A percentile compares a stretch with the other conserved stretches of the same genome.
Evolutionary conservation across 2,888 invertebrate species (phyloP).

Genomic region (Hemaris fuciformis): DNA sequence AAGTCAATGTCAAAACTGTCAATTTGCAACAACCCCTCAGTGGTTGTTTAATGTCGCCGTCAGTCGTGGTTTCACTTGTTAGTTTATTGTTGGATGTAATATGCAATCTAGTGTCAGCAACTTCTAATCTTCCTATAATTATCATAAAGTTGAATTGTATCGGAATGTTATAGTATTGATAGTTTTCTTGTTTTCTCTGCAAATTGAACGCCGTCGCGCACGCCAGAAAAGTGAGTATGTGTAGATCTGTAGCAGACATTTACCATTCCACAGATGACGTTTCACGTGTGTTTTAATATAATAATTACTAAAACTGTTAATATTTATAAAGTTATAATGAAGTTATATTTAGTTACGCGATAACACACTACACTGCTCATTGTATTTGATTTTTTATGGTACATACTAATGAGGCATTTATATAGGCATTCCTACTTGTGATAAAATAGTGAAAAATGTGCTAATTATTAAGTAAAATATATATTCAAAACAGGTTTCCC

Average conservation of each 20-base stretch:
- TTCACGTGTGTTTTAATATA: slow-evolving; percentile 35
- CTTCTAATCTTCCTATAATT: not conserved
- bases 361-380: not conserved
- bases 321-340: not conserved
- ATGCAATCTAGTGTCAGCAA: not conserved
- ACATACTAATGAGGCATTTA: not conserved
- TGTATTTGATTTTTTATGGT: not conserved
- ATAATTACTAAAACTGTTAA: slow-evolving; percentile 17
- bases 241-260: slow-evolving; percentile 31
- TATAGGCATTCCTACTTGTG: not conserved
- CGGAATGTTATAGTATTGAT: slow-evolving; percentile 4
- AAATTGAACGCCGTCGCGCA: not conserved
- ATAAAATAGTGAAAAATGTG: not conserved
- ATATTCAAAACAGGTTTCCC: not conserved
- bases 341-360: not conserved
- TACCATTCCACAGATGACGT: slow-evolving; percentile 51
- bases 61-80: not conserved
- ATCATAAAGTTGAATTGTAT: not conserved
- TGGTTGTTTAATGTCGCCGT: not conserved
- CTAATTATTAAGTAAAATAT: not conserved
- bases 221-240: slow-evolving; percentile 30
- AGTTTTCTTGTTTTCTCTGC: not conserved
- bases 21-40: not conserved
- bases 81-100: not conserved
- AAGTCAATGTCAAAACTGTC: slow-evolving; percentile 18